Conservation (phyloP, 2,113 vertebrate genomes). For the Cyanoderma ruficeps region DNA sequence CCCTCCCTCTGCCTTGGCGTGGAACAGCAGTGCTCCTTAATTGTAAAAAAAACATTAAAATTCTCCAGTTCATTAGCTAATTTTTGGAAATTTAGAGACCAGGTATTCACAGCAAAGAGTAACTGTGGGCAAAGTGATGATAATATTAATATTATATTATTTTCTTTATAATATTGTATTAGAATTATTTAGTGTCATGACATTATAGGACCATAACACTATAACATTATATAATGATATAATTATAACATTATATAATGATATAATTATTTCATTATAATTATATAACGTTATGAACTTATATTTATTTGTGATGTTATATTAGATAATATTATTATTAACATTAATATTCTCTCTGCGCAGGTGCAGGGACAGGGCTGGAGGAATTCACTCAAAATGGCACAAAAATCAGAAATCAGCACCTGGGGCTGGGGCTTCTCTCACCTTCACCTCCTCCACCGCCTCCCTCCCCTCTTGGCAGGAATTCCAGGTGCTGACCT, state of each 20-base stretch:
- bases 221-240: no score
- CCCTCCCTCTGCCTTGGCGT: not conserved
- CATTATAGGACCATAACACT: no score
- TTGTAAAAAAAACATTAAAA: not conserved
- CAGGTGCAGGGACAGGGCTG: not conserved
- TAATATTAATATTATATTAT: no score
- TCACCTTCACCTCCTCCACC: not conserved
- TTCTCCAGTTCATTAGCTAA: not conserved
- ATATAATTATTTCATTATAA: no score
- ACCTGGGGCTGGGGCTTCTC: not conserved
- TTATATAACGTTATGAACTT: no score
- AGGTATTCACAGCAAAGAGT: not conserved
- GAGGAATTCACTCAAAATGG: not conserved
- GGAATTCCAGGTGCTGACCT: not conserved
- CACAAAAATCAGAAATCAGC: not conserved
- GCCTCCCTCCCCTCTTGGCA: not conserved
- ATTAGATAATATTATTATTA: no score
- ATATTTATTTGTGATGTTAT: no score
- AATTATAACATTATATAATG: no score
- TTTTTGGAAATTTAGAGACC: not conserved
- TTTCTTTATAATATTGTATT: no score
- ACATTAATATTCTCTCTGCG: no score
- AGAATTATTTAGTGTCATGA: no score
- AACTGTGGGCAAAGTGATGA: not conserved
- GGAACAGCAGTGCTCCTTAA: not conserved